Evolutionary conservation across 2,888 invertebrate genomes (phyloP).

Genomic region (Aplocera efformata): DNA sequence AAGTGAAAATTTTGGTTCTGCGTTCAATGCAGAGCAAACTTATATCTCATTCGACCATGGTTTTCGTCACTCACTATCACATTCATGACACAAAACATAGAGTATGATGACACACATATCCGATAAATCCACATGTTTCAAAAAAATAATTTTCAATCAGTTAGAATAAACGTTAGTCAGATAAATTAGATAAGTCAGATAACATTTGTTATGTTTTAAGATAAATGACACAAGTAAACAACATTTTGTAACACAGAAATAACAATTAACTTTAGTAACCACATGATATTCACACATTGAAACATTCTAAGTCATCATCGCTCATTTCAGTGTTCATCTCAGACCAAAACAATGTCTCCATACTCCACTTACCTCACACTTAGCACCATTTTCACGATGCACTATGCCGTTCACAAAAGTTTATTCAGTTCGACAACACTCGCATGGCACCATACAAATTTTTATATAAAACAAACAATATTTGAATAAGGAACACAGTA

Average conservation of each 20-base stretch:
- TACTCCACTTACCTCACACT: constrained; percentile 65
- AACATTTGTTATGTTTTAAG: constrained; percentile 1
- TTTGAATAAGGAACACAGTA: constrained; percentile 15
- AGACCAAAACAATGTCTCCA: constrained; percentile 27
- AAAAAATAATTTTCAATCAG: no score
- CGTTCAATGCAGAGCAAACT: no score
- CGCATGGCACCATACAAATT: constrained; percentile 15
- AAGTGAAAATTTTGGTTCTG: no score
- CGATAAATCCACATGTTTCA: no score
- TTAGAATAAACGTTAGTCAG: no score
- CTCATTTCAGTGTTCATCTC: constrained; percentile 24
- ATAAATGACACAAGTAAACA: no score
- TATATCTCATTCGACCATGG: no score
- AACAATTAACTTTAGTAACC: constrained; percentile 8
- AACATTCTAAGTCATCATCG: constrained; percentile 5
- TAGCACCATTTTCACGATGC: constrained; percentile 62
- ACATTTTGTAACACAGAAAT: no score
- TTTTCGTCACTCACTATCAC: no score
- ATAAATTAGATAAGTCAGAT: not conserved
- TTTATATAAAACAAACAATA: constrained; percentile 2
- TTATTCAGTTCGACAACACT: constrained; percentile 38
- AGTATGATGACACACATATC: no score
- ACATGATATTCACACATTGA: not conserved
- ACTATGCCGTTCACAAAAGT: constrained; percentile 35
- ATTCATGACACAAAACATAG: no score